These are phyloP conservation scores for Sorex maritimensis DNA, from an alignment of 2,797 vertebrate species.

Conservation along the genomic window DNA sequence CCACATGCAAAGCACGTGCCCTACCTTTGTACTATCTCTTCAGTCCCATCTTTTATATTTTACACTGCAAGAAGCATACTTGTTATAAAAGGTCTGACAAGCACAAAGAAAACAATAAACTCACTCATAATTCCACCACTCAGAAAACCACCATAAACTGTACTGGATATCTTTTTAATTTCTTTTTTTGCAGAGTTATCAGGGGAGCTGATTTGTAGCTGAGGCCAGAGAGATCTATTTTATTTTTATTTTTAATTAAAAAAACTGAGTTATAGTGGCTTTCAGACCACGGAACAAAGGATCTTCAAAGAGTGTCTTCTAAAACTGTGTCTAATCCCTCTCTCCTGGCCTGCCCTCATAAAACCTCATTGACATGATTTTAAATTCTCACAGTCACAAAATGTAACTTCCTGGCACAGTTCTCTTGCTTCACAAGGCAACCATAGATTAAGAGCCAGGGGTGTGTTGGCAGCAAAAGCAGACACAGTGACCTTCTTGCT, in stretches of 20 bases:
- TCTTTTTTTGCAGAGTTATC: constrained; percentile 3
- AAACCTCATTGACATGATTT: constrained; percentile 78
- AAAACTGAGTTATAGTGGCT: constrained; percentile 53
- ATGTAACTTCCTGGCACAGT: constrained; percentile 81
- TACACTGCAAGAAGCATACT: neutral
- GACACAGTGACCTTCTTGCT: constrained; percentile 85
- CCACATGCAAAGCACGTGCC: no score
- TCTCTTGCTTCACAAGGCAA: constrained; percentile 82
- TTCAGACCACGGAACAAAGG: constrained; percentile 55
- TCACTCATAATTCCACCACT: neutral
- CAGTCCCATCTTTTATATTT: neutral
- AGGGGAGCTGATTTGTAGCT: constrained; percentile 60
- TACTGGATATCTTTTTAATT: constrained; percentile 15
- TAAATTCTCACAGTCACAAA: constrained; percentile 75
- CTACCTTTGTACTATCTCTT: no score
- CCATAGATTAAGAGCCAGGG: constrained; percentile 86
- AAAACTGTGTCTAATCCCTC: constrained; percentile 34
- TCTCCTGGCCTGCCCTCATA: constrained; percentile 55
- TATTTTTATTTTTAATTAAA: neutral
- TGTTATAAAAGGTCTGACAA: constrained; percentile 51
- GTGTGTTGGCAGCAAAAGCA: constrained; percentile 86
- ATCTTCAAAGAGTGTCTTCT: constrained; percentile 61
- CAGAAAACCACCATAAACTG: constrained; percentile 37
- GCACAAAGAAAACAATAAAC: constrained; percentile 51
- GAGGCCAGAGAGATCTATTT: constrained; percentile 16